Base-by-base conservation (phyloP, 2,888 invertebrate species). In the Pelosia muscerda region DNA sequence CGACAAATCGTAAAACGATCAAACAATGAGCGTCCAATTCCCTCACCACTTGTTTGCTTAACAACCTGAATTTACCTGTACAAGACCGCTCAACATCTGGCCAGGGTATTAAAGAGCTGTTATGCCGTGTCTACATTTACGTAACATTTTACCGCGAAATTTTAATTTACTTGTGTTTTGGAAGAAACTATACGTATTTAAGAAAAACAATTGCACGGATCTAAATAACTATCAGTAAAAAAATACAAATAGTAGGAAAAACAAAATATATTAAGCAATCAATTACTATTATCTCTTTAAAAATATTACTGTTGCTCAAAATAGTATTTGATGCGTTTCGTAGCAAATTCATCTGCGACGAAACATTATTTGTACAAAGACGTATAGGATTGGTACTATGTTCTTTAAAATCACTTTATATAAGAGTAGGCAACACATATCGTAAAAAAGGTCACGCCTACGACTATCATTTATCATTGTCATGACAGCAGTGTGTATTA, bases 1-100 rank as follows among this genome's bases (percentile, higher is more conserved):
- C 61, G 72, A 78, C 79, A 73, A 79, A 80, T 80, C 71, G 74
- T 77, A 79, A 79, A 80, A 69, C 75, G 77, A 80, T 81, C 81
- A 74, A 73, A 75, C 75, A 76, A 73, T 73, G 69, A 67, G 53
- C 65, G 25, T 9, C n/a, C 31, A 55, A 73, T 73, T 42, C 76
- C 59, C 64, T 64, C 54, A 9, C 31, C 53, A 64, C 68, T 71
- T 74, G 69, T 81, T 80, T 76, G 66, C 71, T 64, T 63, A 77
- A 78, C 66, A 70, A 66, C 68, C 60, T 31, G 15, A 38, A 58
- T 62, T 54, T 69, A 65, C 62, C 58, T 62, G 54, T 38, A 58
- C 61, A 65, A 65, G 34, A 57, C 34, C 53, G 31, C 59, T 15
- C 26, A 63, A 63, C 59, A 59, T 58, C 67, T 67, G 57, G 9